Conservation (phyloP, 2,113 vertebrate species). For the Sclerurus mexicanus region DNA sequence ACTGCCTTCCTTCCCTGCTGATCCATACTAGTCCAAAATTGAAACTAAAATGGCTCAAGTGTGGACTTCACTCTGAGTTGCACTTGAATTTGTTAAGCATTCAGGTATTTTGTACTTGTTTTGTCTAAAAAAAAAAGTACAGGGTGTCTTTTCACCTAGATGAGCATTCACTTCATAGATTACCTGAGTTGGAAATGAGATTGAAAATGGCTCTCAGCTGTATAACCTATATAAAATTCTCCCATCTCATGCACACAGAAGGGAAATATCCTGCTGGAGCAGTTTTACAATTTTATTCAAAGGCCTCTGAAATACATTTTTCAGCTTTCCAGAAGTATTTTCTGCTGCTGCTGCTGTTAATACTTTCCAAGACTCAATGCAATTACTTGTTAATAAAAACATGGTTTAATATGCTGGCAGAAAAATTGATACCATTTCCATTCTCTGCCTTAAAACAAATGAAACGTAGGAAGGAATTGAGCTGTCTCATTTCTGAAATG, state of each 20-base stretch:
- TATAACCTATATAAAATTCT: not conserved
- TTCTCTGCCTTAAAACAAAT: slow-evolving; percentile 68
- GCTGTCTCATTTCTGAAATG: slow-evolving; percentile 62
- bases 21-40: not conserved
- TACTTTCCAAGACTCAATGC: slow-evolving; percentile 46
- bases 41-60: not conserved
- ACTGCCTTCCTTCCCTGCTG: not conserved
- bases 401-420: slow-evolving; percentile 64
- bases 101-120: not conserved
- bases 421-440: slow-evolving; percentile 66
- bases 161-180: not conserved
- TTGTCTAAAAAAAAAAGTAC: not conserved
- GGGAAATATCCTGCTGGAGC: not conserved
- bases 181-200: not conserved
- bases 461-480: slow-evolving; percentile 57
- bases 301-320: slow-evolving; percentile 37
- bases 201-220: not conserved
- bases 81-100: not conserved
- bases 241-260: not conserved
- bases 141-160: not conserved
- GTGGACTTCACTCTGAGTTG: not conserved
- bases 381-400: slow-evolving; percentile 75
- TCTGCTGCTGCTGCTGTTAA: slow-evolving; percentile 31
- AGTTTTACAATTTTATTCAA: slow-evolving; percentile 54
- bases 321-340: slow-evolving; percentile 46